Conservation (phyloP, 2,113 vertebrate species). For the Toxotes chatareus region DNA sequence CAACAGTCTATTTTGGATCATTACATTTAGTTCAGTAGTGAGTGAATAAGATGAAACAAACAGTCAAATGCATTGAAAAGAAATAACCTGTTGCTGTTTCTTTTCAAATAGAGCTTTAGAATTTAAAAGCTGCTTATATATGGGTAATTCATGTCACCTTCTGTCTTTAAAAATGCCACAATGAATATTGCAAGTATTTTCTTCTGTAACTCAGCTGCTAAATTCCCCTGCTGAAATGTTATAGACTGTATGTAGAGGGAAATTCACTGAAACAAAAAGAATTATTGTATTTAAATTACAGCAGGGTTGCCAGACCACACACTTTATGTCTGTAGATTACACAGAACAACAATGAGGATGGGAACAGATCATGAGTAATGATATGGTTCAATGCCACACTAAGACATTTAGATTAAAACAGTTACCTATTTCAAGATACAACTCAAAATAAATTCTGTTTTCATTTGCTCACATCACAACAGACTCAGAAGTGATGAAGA, state of each 20-base stretch:
- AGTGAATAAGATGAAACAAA: not conserved
- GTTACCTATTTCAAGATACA: constrained; percentile 28
- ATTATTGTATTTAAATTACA: not conserved
- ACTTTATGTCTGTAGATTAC: not conserved
- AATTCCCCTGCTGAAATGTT: not conserved
- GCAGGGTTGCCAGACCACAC: constrained; percentile 1
- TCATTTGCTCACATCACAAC: constrained; percentile 54
- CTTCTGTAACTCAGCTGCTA: not conserved
- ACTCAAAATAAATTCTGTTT: constrained; percentile 35
- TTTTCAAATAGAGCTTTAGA: no score
- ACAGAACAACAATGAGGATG: constrained; percentile 13
- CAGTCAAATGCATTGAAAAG: no score
- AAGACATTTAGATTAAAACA: constrained; percentile 35
- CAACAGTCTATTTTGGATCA: not conserved
- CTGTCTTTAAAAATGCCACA: not conserved
- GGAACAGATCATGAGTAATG: constrained; percentile 19
- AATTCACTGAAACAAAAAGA: not conserved
- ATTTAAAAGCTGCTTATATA: no score
- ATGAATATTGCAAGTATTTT: not conserved
- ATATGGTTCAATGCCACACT: constrained; percentile 25
- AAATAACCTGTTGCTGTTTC: not conserved
- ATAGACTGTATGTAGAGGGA: not conserved
- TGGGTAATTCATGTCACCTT: no score
- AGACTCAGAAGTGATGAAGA: constrained; percentile 45
- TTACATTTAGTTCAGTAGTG: not conserved